phyloP scores from a whole-genome alignment of 2,888 invertebrate genomes.

The Hipparchia sbordonii region DNA sequence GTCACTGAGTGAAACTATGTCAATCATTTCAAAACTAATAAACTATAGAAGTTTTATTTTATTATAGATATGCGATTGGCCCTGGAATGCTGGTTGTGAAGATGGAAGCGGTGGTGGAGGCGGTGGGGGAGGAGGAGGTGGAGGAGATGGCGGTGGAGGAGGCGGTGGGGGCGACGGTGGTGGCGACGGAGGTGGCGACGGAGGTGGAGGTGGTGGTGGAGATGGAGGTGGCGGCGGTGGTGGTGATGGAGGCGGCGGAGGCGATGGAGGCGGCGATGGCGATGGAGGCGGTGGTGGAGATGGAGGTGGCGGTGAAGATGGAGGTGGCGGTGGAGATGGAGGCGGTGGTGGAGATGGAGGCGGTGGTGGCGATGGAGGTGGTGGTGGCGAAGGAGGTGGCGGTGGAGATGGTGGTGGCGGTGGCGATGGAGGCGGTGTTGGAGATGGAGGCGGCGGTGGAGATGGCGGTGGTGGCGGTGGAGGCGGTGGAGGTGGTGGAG shows the following conservation, averaged over 20 bases:
- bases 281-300: not conserved
- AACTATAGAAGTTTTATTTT: not conserved
- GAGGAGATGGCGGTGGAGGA: not conserved
- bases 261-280: not conserved
- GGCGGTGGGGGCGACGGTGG: not conserved
- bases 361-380: not conserved
- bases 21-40: no score
- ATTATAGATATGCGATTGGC: conserved; percentile 13
- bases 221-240: not conserved
- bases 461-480: not conserved
- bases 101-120: conserved; percentile 1
- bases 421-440: not conserved
- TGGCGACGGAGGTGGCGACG: conserved; percentile 24
- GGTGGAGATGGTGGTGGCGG: not conserved
- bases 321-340: not conserved
- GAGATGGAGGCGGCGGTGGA: not conserved
- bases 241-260: not conserved
- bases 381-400: no score
- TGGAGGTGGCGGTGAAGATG: not conserved
- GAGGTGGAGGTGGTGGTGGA: not conserved
- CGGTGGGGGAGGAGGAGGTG: not conserved
- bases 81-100: not conserved
- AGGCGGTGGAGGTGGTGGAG: not conserved
- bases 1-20: no score
- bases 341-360: not conserved